Evolutionary conservation across 2,113 vertebrate genomes (phyloP), one percentile per base, ranked within the genome.

Genomic region (Notothenia rossii): DNA sequence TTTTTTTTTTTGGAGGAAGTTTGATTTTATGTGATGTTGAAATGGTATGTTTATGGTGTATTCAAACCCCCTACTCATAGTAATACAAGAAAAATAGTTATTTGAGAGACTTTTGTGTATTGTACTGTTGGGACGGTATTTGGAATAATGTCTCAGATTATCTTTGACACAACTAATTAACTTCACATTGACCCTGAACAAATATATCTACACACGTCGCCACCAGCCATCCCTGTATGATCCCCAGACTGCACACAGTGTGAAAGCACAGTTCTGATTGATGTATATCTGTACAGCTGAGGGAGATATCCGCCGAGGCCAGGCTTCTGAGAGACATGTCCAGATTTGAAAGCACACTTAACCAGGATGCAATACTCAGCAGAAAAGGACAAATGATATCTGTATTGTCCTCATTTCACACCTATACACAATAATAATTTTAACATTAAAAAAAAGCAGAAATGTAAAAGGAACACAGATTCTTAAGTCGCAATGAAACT

Each of bases 91-190:
- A 1, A 7, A 7, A 40, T 7, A 40, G 36, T 40, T 40, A 40
- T 40, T 40, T 40, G 36, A 40, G 5, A 40, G 36, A 43, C 46
- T 70, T 8, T 10, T n/a, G 48, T 4, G 17, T 58, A 11, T 25
- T 25, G n/a, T 5, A 14, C 66, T 70, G 13, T 33, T 18, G 40
- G 10, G 49, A 10, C 33, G 43, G 5, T 53, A 51, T 72, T 66
- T 70, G n/a, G 54, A 36, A 56, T 63, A 64, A 49, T 75, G 29
- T 66, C 58, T 53, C 50, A 22, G 13, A 72, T 72, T 58, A 62
- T 78, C 66, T 76, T 65, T 62, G 33, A 72, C 67, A 82, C 46
- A 12, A 45, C 12, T 81, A 78, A 50, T 86, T 82, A 63, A 63
- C 22, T 46, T 70, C 51, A 62, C 49, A 22, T 40, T 72, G 48